Evolutionary conservation across 2,113 vertebrate genomes (phyloP).

Genomic region (Dendrocopos noguchii): DNA sequence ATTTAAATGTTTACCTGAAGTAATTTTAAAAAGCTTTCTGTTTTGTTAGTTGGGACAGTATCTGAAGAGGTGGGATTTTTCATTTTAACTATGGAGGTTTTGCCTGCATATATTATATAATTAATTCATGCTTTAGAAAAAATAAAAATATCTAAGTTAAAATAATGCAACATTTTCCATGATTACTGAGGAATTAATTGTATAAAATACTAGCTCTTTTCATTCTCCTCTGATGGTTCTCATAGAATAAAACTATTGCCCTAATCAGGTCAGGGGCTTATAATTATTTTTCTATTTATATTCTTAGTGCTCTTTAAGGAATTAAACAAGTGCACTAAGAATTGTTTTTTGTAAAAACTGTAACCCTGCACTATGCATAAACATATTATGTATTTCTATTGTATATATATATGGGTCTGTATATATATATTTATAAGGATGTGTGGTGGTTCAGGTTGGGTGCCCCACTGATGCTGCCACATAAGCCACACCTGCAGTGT

Average conservation of each 20-base stretch:
- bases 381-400: background rate
- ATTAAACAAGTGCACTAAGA: background rate
- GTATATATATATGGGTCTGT: background rate
- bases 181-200: background rate
- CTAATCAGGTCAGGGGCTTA: background rate
- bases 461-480: too few relatives aligned
- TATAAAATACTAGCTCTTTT: background rate
- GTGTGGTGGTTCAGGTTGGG: too few relatives aligned
- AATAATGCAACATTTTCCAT: background rate
- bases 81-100: background rate
- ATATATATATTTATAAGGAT: background rate
- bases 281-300: background rate
- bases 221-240: background rate
- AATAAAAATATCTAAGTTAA: background rate
- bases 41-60: background rate
- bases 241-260: background rate
- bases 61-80: background rate
- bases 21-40: background rate
- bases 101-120: background rate
- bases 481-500: too few relatives aligned
- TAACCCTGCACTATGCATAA: background rate
- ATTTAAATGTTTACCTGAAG: background rate
- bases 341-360: background rate
- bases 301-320: background rate
- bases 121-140: conserved; percentile 6